Conservation (phyloP, 2,113 vertebrate species). For the Azemiops feae region DNA sequence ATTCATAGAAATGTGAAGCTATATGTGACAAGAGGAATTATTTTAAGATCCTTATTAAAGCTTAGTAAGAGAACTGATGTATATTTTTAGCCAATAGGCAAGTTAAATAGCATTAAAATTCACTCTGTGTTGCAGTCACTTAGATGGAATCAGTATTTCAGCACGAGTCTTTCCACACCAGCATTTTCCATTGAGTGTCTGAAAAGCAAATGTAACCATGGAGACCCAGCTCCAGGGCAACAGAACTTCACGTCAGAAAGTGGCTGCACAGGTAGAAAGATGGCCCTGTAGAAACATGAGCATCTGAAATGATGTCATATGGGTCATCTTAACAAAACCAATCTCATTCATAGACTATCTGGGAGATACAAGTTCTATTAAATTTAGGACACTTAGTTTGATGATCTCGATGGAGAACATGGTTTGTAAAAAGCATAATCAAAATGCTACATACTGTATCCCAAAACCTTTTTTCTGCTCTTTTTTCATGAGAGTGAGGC, state of each 20-base stretch:
- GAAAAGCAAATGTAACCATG: conserved; percentile 77
- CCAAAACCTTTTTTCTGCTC: background rate
- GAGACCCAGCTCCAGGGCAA: conserved; percentile 75
- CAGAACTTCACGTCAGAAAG: conserved; percentile 58
- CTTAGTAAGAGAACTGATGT: conserved; percentile 52
- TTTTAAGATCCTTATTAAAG: conserved; percentile 63
- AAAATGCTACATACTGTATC: background rate
- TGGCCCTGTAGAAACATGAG: conserved; percentile 40
- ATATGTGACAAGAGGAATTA: conserved; percentile 34
- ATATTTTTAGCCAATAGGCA: conserved; percentile 74
- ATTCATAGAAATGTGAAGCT: conserved; percentile 54
- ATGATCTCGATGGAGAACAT: accelerated
- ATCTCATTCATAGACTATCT: background rate
- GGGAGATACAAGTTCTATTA: background rate
- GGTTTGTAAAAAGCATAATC: background rate
- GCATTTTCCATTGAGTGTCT: conserved; percentile 75
- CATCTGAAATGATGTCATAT: conserved; percentile 25
- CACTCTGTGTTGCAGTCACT: conserved; percentile 71
- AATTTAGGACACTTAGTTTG: background rate
- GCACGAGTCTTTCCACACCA: conserved; percentile 67
- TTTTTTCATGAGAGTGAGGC: accelerated
- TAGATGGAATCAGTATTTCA: conserved; percentile 77
- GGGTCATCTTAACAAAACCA: conserved; percentile 34
- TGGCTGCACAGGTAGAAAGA: conserved; percentile 66
- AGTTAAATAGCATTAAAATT: conserved; percentile 70